Evolutionary conservation across 2,888 invertebrate species (phyloP), one percentile per base, ranked within the genome.

Genomic region (Rhagium mordax): DNA sequence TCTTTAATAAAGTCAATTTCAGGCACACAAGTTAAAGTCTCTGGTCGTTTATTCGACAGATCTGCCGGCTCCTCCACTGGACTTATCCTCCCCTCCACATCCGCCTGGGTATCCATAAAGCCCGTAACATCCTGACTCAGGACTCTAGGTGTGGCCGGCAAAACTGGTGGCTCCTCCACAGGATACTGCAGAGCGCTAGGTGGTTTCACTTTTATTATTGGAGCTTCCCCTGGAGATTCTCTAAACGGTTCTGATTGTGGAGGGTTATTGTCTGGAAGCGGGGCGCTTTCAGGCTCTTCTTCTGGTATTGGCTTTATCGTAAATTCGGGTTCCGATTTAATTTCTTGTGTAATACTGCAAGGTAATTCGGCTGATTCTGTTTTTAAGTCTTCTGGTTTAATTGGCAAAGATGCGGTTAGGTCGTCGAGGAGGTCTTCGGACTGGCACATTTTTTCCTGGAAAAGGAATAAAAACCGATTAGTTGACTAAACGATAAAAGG

Each of bases 371-470:
- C 55, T 62, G 79, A 84, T 74, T 82, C 79, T 48, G 68, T 8
- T 77, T 80, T 81, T 57, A 90, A 81, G 89, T 89, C 81, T 72
- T 77, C 66, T 91, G 89, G 81, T 91, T 89, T 82, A 90, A 90
- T 66, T 27, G 70, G 69, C 53, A 78, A 74, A 7, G 78, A 78
- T 15, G 78, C 53, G 41, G 77, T 73, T n/a, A 82, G 71, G 64
- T 74, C 79, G 78, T 92, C 91, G 81, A 92, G 86, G 82, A 91
- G 90, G 78, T 88, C 88, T 80, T 90, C 89, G 77, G 92, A 90
- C 83, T 90, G 89, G 79, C 88, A 88, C 83, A 91, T 86, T 84
- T 90, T 89, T 84, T 92, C 92, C 91, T 91, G 87, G 27, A 87
- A 90, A 88, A 85, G 83, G 59, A 74, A 33, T 13, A 8, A n/a